Evolutionary conservation across 2,113 vertebrate genomes (phyloP).

Genomic region (Numida meleagris): DNA sequence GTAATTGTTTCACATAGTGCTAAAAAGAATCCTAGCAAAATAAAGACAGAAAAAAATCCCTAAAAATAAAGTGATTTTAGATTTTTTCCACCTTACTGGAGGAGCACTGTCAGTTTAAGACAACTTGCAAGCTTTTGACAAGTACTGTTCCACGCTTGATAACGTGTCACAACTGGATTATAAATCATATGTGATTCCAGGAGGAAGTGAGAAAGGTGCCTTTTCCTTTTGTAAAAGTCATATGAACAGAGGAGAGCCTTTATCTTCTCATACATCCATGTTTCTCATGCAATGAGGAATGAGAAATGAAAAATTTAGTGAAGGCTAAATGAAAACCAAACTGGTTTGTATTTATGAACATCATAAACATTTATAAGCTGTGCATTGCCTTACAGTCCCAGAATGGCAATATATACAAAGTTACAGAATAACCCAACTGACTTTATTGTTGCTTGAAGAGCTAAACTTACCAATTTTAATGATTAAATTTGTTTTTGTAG

Average conservation of each 20-base stretch:
- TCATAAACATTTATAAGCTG: constrained; percentile 66
- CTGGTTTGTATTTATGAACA: constrained; percentile 48
- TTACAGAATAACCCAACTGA: constrained; percentile 20
- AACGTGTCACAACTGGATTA: constrained; percentile 53
- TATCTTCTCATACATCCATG: constrained; percentile 37
- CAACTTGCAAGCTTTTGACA: constrained; percentile 17
- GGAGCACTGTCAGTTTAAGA: constrained; percentile 51
- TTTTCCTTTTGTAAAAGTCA: background rate
- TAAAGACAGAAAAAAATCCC: constrained; percentile 11
- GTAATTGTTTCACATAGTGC: background rate
- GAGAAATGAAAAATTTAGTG: constrained; percentile 59
- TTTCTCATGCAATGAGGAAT: constrained; percentile 58
- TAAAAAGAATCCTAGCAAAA: constrained; percentile 43
- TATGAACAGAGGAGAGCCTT: constrained; percentile 46
- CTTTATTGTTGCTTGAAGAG: constrained; percentile 4
- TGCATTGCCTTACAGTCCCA: constrained; percentile 40
- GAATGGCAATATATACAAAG: constrained; percentile 26
- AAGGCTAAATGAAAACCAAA: constrained; percentile 60
- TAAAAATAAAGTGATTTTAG: background rate
- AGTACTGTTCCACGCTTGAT: constrained; percentile 40
- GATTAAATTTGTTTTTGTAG: background rate
- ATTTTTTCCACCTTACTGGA: background rate
- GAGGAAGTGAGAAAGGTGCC: background rate
- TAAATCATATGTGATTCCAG: constrained; percentile 36
- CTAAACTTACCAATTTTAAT: background rate